Conservation (phyloP, 2,113 vertebrate genomes). For the Perca schrenkii region DNA sequence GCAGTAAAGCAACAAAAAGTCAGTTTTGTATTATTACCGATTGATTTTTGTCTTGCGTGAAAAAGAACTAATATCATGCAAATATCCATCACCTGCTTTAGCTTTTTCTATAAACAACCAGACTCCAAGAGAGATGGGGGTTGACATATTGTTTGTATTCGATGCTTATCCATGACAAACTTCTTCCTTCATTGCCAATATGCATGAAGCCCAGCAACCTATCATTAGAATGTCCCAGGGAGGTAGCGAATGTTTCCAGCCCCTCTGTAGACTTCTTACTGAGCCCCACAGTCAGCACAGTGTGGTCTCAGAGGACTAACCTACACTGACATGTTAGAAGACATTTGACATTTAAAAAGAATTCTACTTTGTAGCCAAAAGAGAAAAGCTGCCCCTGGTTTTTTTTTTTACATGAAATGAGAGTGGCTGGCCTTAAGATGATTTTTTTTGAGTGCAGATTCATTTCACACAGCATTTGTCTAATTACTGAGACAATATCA, state of each 20-base stretch:
- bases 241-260: constrained; percentile 69
- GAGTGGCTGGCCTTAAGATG: neutral
- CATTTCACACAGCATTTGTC: neutral
- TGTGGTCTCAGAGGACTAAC: constrained; percentile 44
- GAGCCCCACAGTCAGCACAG: constrained; percentile 44
- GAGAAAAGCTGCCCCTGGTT: constrained; percentile 8
- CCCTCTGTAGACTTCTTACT: constrained; percentile 46
- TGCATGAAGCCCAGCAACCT: constrained; percentile 51
- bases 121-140: neutral
- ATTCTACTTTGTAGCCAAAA: constrained; percentile 29
- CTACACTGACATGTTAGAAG: constrained; percentile 44
- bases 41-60: neutral
- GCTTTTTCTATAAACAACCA: constrained; percentile 7
- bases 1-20: neutral
- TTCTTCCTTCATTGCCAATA: constrained; percentile 51
- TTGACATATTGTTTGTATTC: constrained; percentile 37
- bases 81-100: constrained; percentile 11
- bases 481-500: neutral
- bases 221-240: constrained; percentile 64
- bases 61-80: neutral
- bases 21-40: neutral
- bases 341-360: constrained; percentile 65
- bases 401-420: constrained; percentile 13
- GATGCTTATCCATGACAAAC: constrained; percentile 45
- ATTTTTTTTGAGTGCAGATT: neutral